Conservation (phyloP, 2,888 invertebrate species). For the Nephrocerus scutellatus region DNA sequence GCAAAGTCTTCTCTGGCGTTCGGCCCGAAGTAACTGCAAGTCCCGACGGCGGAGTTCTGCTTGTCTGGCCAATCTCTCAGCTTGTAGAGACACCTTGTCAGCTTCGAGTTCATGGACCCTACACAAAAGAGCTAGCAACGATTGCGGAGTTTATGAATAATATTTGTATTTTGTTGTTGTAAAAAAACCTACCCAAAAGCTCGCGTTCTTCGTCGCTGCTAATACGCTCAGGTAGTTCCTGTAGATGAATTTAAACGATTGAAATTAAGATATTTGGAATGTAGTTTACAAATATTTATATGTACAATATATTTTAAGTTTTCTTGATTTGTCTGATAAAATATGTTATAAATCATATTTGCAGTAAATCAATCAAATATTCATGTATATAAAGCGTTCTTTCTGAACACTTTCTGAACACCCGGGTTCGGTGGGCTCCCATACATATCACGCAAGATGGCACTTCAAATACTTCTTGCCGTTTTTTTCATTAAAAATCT, state of each 20-base stretch:
- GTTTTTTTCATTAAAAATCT: too few relatives aligned
- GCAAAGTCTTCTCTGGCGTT: slow-evolving; percentile 76
- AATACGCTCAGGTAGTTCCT: slow-evolving; percentile 76
- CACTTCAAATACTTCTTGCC: too few relatives aligned
- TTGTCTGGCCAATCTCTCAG: slow-evolving; percentile 75
- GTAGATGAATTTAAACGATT: neutral
- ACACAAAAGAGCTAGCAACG: slow-evolving; percentile 67
- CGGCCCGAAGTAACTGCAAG: slow-evolving; percentile 71
- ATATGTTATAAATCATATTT: too few relatives aligned
- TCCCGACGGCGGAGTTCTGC: slow-evolving; percentile 81
- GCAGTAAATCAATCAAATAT: too few relatives aligned
- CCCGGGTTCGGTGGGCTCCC: too few relatives aligned
- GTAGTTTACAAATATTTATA: too few relatives aligned
- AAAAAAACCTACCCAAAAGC: slow-evolving; percentile 46
- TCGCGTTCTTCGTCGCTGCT: slow-evolving; percentile 87
- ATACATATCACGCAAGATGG: too few relatives aligned
- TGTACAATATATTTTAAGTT: too few relatives aligned
- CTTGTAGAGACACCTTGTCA: slow-evolving; percentile 80
- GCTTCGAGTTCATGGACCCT: slow-evolving; percentile 91
- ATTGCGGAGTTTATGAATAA: neutral
- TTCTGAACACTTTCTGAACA: too few relatives aligned
- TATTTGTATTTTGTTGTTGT: neutral
- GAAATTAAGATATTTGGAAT: too few relatives aligned
- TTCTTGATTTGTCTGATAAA: too few relatives aligned
- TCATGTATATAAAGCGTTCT: too few relatives aligned